A percentile compares a stretch with the other conserved stretches of the same genome.
Evolutionary conservation across 2,113 vertebrate genomes (phyloP).

Genomic region (Lonchura striata): DNA sequence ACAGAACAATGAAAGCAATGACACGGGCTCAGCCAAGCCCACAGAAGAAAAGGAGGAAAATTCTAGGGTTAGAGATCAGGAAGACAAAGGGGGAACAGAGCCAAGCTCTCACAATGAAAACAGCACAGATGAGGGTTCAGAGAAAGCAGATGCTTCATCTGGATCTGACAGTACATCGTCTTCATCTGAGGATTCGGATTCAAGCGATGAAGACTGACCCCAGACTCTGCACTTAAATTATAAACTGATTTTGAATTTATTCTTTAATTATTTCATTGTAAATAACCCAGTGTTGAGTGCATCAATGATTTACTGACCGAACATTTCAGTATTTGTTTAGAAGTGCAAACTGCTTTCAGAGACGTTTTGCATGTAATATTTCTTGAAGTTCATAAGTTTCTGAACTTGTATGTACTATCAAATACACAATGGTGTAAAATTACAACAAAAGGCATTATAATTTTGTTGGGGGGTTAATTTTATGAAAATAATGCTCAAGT

Average conservation of each 20-base stretch:
- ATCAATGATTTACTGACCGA: constrained; percentile 88
- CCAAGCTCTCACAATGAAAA: constrained; percentile 82
- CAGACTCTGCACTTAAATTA: constrained; percentile 90
- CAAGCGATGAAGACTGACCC: constrained; percentile 93
- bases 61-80: constrained; percentile 73
- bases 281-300: constrained; percentile 97
- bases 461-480: constrained; percentile 97
- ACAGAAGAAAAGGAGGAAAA: constrained; percentile 73
- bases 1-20: constrained; percentile 87
- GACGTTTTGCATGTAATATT: constrained; percentile 98
- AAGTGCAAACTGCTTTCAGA: constrained; percentile 96
- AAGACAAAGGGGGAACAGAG: constrained; percentile 78
- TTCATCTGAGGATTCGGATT: constrained; percentile 91
- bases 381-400: constrained; percentile 91
- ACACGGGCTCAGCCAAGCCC: constrained; percentile 71
- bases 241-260: constrained; percentile 84
- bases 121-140: constrained; percentile 94
- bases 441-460: constrained; percentile 98
- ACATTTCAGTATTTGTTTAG: constrained; percentile 95
- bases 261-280: constrained; percentile 88
- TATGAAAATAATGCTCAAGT: constrained; percentile 91
- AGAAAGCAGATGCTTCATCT: constrained; percentile 90
- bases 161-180: constrained; percentile 88
- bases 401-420: constrained; percentile 91
- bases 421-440: constrained; percentile 93